Evolutionary conservation across 2,888 invertebrate genomes (phyloP), one percentile per base, ranked within the genome.

Genomic region (Brenthis daphne): DNA sequence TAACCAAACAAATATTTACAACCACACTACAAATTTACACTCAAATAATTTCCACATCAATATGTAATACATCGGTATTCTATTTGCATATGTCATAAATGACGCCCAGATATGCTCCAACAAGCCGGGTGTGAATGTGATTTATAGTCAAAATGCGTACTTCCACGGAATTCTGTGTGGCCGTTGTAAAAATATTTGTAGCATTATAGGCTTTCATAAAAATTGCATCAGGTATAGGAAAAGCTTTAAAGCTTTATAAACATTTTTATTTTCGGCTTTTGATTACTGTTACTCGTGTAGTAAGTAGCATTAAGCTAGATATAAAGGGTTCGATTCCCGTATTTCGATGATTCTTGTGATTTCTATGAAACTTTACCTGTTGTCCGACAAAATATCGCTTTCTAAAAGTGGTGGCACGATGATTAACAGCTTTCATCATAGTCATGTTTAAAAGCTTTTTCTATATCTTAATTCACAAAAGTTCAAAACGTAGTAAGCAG

Each of bases 41-140:
- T 12, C 6, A 60, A 60, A 60, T 60, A 50, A 60, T 63, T 63
- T 63, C 54, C 14, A 58, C 57, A 68, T 64, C 57, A 58, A 64
- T 58, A 68, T 57, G 68, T 57, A 65, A 57, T 43, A 56, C 65
- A 68, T 68, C 56, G 67, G 73, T 64, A 51, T 65, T 68, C 60
- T 48, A 69, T 73, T 71, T 72, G 71, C 77, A 78, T 76, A 79
- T 79, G 79, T 83, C 82, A 83, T 83, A 83, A 82, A 84, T 68
- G 69, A 71, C 73, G 69, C 71, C 69, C 65, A 71, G 73, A 68
- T 71, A 73, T 64, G 71, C 67, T 65, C 57, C 67, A 50, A 56
- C 57, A 61, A 43, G 71, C 64, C 69, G 67, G 65, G 67, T 71
- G 58, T 55, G 64, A 67, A 68, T 63, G 54, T 64, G 69, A 71